Evolutionary conservation across 2,888 invertebrate genomes (phyloP), one percentile per base, ranked within the genome.

Genomic region (Aquatica leii): DNA sequence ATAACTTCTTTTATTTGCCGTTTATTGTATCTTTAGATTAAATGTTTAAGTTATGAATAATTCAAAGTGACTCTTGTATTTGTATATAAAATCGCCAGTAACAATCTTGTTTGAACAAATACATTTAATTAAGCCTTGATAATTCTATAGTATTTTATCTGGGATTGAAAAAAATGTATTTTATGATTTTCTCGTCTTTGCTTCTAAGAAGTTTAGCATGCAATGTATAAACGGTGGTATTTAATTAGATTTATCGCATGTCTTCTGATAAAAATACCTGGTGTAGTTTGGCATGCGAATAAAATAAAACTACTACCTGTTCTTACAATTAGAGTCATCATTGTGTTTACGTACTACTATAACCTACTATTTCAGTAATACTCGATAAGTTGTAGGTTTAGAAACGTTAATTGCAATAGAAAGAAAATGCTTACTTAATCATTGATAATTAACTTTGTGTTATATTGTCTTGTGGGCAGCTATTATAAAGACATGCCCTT

Each of bases 231-330:
- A 59, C 56, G 56, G 57, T 61, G 56, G 68, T 57, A 61, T 63
- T 68, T 69, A 69, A 69, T 69, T 69, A 69, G 68, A 69, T 68
- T 69, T 69, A 67, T 68, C 67, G 64, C 62, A 59, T 69, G 64
- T 63, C 64, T 34, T 18, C 64, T 53, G 68, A 67, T 67, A 69
- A 69, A 60, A 60, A 55, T 62, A 35, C 53, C 40, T 37, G 43
- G 58, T 35, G 58, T n/a, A n/a, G 63, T 53, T 58, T 62, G 62
- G 24, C 24, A 24, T 24, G 24, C 24, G 24, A 24, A 24, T 24
- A 24, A 24, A 24, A 24, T 24, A 24, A 6, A 24, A 24, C 24
- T 24, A n/a, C n/a, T n/a, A n/a, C n/a, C n/a, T 54, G 48, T 60
- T 21, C 50, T 54, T 50, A 61, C 55, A 61, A 61, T 55, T 61